Evolutionary conservation across 2,888 invertebrate genomes (phyloP), one percentile per base, ranked within the genome.

Genomic region (Agrochola macilenta): DNA sequence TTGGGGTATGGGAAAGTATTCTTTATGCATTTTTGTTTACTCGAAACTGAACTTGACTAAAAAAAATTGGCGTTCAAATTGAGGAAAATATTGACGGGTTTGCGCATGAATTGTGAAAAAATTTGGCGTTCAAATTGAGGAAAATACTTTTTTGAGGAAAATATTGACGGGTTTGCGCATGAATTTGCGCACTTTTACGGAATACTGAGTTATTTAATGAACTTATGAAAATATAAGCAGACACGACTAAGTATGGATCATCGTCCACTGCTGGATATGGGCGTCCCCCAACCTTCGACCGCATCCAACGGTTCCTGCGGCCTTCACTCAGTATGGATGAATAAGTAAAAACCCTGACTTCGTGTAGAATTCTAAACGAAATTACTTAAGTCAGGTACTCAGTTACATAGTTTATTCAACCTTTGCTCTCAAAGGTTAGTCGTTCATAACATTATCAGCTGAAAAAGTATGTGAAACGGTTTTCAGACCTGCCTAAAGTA

Each of bases 1-100:
- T 20, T 60, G 26, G 26, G 77, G 23, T 46, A 26, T 72, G 75
- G 20, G 76, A 87, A 77, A 79, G 71, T 72, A 69, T 43, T 66
- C 70, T 46, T 5, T 17, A 49, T 23, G 23, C 9, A 23, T 11
- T 35, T 35, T 26, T 46, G 11, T 77, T 20, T 35, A 26, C 54
- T 52, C 1, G 0, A 49, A n/a, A 69, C 9, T 1, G 11, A 12
- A 52, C n/a, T 39, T 5, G 7, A 2, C 20, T 39, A 57, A 39
- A 23, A 3, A 4, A 12, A 20, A 20, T 14, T 1, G 4, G 5
- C 9, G 30, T 17, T 12, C 8, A 11, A n/a, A 14, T 52, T 43
- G 43, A 79, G 43, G 52, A 35, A 26, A 35, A 35, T 35, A 35
- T 5, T 17, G 46, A 11, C 46, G 46, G 46, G 5, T 12, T 12